These are phyloP conservation scores for Hippopotamus amphibius DNA, from an alignment of 2,113 vertebrate species.

Conservation along the genomic window DNA sequence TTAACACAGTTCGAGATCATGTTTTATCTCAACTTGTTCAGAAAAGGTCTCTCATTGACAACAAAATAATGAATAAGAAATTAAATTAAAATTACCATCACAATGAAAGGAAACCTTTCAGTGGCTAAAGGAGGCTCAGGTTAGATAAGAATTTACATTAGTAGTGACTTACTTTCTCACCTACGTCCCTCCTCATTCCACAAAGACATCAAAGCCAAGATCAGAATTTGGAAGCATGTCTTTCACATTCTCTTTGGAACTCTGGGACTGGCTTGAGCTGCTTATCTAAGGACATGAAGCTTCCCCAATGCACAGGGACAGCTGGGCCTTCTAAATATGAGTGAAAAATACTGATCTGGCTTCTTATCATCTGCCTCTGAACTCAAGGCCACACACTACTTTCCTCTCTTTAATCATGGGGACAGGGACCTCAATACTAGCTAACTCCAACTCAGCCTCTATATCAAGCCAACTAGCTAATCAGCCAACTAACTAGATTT, in stretches of 20 bases:
- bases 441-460: background rate
- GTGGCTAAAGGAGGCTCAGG: background rate
- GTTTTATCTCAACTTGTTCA: background rate
- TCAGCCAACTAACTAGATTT: background rate
- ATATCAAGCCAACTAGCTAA: background rate
- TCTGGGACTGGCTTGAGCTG: background rate
- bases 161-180: background rate
- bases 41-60: background rate
- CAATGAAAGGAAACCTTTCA: conserved; percentile 5
- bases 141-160: background rate
- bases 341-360: background rate
- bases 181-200: background rate
- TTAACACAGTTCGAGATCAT: background rate
- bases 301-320: background rate
- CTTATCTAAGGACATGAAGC: background rate
- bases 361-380: background rate
- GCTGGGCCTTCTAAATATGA: background rate
- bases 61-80: background rate
- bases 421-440: background rate
- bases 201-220: background rate
- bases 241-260: background rate
- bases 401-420: background rate
- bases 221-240: background rate
- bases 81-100: background rate
- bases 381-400: background rate